These are phyloP conservation scores for Drosophila chauvacae DNA, from an alignment of 1,140 invertebrate species.

Conservation along the genomic window DNA sequence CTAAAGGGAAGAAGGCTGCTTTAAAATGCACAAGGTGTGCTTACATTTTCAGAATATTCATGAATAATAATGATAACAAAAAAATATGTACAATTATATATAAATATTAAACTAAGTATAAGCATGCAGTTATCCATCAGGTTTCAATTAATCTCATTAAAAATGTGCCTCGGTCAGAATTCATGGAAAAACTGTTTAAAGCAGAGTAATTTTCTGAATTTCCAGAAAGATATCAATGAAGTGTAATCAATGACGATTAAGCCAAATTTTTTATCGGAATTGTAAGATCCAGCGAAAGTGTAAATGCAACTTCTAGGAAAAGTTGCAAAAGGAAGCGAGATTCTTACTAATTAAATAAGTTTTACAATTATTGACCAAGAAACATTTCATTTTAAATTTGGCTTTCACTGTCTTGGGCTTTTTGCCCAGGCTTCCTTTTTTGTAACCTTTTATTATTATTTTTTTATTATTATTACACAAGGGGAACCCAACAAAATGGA, in stretches of 20 bases:
- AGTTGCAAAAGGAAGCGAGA: neutral
- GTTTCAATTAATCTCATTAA: neutral
- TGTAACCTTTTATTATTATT: neutral
- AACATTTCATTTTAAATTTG: neutral
- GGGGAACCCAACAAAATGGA: constrained; percentile 11
- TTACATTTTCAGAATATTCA: too few species aligned
- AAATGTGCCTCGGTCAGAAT: neutral
- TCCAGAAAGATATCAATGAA: neutral
- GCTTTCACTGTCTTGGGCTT: constrained; percentile 27
- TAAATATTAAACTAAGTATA: too few species aligned
- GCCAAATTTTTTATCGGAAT: neutral
- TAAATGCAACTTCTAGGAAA: neutral
- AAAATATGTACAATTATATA: too few species aligned
- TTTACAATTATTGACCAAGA: neutral
- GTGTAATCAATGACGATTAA: neutral
- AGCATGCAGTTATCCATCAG: neutral
- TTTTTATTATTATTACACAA: constrained; percentile 37
- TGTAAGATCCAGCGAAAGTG: neutral
- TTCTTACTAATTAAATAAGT: neutral
- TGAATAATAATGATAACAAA: too few species aligned
- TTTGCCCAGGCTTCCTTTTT: constrained; percentile 18
- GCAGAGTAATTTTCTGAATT: neutral
- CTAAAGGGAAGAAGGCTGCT: too few species aligned
- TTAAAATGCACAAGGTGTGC: too few species aligned
- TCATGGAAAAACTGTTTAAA: neutral